Percentiles rank a stretch among this genome's conserved stretches.
These are phyloP conservation scores for Crotalus viridis DNA, from an alignment of 2,113 vertebrate species.

Conservation along the genomic window DNA sequence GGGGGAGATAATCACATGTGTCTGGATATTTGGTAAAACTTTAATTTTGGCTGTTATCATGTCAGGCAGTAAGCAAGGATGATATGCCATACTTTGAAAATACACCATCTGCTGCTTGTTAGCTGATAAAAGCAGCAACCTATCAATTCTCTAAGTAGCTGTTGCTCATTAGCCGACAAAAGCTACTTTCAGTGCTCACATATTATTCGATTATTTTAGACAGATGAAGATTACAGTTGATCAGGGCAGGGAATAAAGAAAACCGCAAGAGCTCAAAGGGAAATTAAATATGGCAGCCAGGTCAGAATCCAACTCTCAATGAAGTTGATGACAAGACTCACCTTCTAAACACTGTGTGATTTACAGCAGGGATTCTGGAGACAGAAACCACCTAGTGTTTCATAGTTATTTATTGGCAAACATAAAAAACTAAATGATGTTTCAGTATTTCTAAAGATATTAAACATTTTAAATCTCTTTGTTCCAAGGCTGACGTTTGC, in stretches of 20 bases:
- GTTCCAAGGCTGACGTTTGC: neutral
- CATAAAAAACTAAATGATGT: constrained; percentile 1
- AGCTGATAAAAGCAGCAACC: constrained; percentile 48
- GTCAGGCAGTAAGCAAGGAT: constrained; percentile 41
- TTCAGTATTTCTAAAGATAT: neutral
- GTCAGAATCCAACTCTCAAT: neutral
- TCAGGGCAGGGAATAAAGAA: constrained; percentile 27
- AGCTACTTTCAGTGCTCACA: constrained; percentile 11
- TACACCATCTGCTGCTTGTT: constrained; percentile 65
- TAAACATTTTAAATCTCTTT: neutral
- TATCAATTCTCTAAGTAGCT: constrained; percentile 42
- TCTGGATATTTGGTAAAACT: constrained; percentile 16
- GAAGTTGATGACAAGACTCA: constrained; percentile 14
- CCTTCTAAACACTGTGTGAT: neutral
- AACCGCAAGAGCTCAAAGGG: constrained; percentile 38
- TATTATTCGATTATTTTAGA: constrained; percentile 41
- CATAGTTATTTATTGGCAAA: neutral
- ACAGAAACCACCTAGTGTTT: neutral
- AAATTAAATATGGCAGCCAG: constrained; percentile 36
- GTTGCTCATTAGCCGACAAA: constrained; percentile 51
- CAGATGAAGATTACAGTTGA: constrained; percentile 41
- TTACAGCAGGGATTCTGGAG: neutral
- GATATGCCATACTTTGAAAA: constrained; percentile 50
- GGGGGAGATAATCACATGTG: constrained; percentile 9
- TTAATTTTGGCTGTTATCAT: constrained; percentile 56